A percentile compares a stretch with the other conserved stretches of the same genome.
Evolutionary conservation across 64 coral and sea anemone genomes (phyloP).

Genomic region (Porites lutea): DNA sequence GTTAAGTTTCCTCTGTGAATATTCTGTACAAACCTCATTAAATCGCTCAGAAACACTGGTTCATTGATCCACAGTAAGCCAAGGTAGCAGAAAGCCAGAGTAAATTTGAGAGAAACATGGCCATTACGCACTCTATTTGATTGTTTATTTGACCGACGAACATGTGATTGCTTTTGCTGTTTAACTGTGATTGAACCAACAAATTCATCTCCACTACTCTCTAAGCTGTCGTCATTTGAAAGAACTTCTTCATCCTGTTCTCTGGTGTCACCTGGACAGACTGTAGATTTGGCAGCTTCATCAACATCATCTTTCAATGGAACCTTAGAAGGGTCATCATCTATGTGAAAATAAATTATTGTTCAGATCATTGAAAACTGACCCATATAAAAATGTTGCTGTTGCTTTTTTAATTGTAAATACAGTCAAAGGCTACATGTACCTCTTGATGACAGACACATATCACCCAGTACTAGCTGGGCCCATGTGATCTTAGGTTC

Average conservation of each 20-base stretch:
- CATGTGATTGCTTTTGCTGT: not conserved
- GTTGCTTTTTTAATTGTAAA: too few species aligned
- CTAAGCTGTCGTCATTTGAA: not conserved
- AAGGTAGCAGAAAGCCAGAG: slow-evolving; percentile 73
- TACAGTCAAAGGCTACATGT: too few species aligned
- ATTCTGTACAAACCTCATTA: slow-evolving; percentile 61
- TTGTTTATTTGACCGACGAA: not conserved
- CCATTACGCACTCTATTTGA: not conserved
- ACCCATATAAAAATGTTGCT: too few species aligned
- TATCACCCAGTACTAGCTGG: too few species aligned
- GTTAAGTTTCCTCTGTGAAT: too few species aligned
- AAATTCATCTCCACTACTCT: slow-evolving; percentile 61
- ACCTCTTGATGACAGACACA: too few species aligned
- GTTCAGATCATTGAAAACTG: not conserved
- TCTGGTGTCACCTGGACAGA: not conserved
- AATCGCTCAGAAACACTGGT: slow-evolving; percentile 79
- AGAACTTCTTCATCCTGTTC: not conserved
- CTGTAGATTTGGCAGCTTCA: slow-evolving; percentile 4
- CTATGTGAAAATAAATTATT: not conserved
- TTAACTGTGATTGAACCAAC: slow-evolving; percentile 47
- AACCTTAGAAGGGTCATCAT: slow-evolving; percentile 25
- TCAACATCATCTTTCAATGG: not conserved
- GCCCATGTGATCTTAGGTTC: too few species aligned
- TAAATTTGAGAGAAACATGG: slow-evolving; percentile 29
- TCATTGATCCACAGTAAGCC: slow-evolving; percentile 78